Evolutionary conservation across 2,113 vertebrate genomes (phyloP).

Genomic region (Otus sunia): DNA sequence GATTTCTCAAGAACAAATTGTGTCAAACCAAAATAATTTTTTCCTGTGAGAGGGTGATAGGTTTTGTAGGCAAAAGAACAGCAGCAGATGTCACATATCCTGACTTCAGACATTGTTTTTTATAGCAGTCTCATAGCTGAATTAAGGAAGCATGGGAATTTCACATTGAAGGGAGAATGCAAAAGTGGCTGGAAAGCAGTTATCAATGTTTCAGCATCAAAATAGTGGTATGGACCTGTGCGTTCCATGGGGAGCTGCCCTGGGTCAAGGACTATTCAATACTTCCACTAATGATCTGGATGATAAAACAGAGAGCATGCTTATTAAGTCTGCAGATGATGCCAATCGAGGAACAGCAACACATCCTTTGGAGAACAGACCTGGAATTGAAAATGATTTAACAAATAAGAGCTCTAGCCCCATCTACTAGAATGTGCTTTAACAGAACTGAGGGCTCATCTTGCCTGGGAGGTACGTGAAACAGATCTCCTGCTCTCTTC

Average conservation of each 20-base stretch:
- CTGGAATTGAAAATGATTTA: background rate
- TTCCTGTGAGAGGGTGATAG: background rate
- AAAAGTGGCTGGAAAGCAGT: background rate
- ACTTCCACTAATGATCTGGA: background rate
- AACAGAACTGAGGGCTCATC: background rate
- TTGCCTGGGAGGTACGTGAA: background rate
- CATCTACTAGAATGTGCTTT: background rate
- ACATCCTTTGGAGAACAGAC: background rate
- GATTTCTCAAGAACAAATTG: background rate
- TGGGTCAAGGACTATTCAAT: background rate
- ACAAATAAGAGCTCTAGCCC: background rate
- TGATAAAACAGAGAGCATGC: background rate
- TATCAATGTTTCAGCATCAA: background rate
- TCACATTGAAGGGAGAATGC: background rate
- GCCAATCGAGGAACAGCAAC: background rate
- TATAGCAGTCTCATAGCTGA: background rate
- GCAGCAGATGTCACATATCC: background rate
- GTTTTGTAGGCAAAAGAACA: background rate
- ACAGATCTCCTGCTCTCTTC: background rate
- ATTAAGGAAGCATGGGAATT: background rate
- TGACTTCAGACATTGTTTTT: background rate
- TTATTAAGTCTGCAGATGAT: background rate
- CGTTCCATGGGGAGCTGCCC: background rate
- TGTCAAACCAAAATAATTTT: background rate
- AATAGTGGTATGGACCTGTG: background rate